A percentile compares a stretch with the other conserved stretches of the same genome.
These are phyloP conservation scores for Gari tellinella DNA, from an alignment of 2,888 invertebrate species.

Conservation along the genomic window DNA sequence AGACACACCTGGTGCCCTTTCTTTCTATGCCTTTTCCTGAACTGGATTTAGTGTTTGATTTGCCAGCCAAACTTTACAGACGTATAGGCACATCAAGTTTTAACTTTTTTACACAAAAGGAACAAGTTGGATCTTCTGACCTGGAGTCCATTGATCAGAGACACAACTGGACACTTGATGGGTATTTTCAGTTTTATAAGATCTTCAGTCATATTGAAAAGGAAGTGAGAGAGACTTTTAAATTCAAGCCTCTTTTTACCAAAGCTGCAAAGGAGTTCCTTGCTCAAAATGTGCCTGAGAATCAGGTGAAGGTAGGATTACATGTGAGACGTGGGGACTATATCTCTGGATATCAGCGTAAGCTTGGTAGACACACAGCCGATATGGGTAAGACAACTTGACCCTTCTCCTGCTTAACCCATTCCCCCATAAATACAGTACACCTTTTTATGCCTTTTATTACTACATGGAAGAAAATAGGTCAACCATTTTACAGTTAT, in stretches of 20 bases:
- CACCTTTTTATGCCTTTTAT: no score
- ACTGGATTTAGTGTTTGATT: conserved; percentile 16
- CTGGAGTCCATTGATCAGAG: background rate
- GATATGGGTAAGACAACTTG: conserved; percentile 16
- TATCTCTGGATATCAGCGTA: conserved; percentile 16
- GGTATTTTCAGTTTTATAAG: conserved; percentile 56
- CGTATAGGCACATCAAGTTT: conserved; percentile 2
- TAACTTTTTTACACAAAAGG: background rate
- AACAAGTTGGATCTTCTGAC: background rate
- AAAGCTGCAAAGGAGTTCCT: conserved; percentile 15
- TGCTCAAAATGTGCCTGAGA: conserved; percentile 3
- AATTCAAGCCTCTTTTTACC: conserved; percentile 20
- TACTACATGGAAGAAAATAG: background rate
- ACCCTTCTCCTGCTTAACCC: no score
- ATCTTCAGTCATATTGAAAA: conserved; percentile 36
- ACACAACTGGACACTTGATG: conserved; percentile 42
- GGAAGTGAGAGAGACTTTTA: conserved; percentile 31
- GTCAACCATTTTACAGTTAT: background rate
- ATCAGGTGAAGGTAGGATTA: conserved; percentile 25
- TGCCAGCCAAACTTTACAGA: conserved; percentile 8
- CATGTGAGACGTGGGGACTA: conserved; percentile 49
- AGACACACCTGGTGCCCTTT: conserved; percentile 35
- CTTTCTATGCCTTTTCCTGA: conserved; percentile 12
- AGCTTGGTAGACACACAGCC: conserved; percentile 28
- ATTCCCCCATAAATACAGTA: no score